Percentiles rank a stretch among this genome's conserved stretches.
Conservation (phyloP, 2,797 vertebrate genomes). For the Brotula barbata region DNA sequence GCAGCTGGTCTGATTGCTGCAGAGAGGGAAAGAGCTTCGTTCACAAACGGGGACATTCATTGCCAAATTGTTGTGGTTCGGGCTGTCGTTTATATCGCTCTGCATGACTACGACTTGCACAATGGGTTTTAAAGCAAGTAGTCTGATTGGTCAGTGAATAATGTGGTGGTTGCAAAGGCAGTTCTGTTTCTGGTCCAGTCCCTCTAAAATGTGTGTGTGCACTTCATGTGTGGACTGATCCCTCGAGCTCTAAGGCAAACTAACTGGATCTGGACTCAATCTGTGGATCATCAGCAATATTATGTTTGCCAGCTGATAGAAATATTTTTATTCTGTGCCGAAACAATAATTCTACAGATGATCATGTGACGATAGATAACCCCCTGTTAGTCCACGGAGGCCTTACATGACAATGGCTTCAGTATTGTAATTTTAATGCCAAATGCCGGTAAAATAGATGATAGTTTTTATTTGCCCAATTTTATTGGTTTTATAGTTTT, state of each 20-base stretch:
- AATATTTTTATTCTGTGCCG: constrained; percentile 28
- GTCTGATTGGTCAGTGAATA: constrained; percentile 18
- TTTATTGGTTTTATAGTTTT: no score
- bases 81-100: constrained; percentile 30
- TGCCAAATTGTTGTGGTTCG: constrained; percentile 32
- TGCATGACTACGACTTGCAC: constrained; percentile 10
- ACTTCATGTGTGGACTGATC: not conserved
- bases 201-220: not conserved
- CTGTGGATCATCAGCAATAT: constrained; percentile 6
- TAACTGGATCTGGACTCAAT: not conserved
- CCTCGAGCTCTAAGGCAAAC: not conserved
- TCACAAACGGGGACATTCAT: constrained; percentile 32
- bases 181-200: constrained; percentile 10
- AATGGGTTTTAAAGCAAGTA: constrained; percentile 4
- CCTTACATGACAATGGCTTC: no score
- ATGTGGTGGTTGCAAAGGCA: not conserved
- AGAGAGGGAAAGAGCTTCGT: not conserved
- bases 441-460: no score
- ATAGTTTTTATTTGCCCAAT: no score
- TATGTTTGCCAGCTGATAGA: constrained; percentile 7
- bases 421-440: no score
- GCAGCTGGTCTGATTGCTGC: constrained; percentile 56
- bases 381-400: no score
- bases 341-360: constrained; percentile 19
- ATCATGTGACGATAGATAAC: no score